Conservation (phyloP, 2,888 invertebrate genomes). For the Pheosia tremula region DNA sequence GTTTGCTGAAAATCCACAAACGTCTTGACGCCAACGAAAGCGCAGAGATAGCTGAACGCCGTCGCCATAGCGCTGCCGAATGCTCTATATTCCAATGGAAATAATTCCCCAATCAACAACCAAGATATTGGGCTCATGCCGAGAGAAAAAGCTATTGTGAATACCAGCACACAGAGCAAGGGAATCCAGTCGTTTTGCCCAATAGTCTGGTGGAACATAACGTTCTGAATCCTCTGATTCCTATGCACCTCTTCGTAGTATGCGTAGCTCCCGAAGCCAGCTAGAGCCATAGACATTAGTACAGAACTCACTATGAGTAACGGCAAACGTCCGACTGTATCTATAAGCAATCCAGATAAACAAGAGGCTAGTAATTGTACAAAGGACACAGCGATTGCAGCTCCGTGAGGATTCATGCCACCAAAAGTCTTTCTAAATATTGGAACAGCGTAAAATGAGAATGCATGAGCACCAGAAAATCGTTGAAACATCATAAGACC, state of each 20-base stretch:
- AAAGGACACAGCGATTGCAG: slow-evolving; percentile 93
- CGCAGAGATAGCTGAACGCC: slow-evolving; percentile 93
- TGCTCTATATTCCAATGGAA: slow-evolving; percentile 93
- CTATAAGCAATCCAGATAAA: slow-evolving; percentile 92
- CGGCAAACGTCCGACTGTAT: slow-evolving; percentile 93
- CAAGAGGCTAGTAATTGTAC: slow-evolving; percentile 94
- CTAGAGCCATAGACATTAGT: slow-evolving; percentile 93
- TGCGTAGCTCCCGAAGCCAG: slow-evolving; percentile 93
- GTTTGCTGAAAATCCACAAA: slow-evolving; percentile 92
- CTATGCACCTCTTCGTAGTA: slow-evolving; percentile 90
- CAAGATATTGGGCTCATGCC: slow-evolving; percentile 96
- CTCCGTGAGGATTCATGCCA: slow-evolving; percentile 92
- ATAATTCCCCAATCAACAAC: slow-evolving; percentile 92
- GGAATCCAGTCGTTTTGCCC: slow-evolving; percentile 93
- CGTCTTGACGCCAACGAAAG: slow-evolving; percentile 93
- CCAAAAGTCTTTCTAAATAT: slow-evolving; percentile 94
- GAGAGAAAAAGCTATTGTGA: slow-evolving; percentile 93
- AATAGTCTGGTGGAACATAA: slow-evolving; percentile 77
- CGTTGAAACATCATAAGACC: slow-evolving; percentile 96
- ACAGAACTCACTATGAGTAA: slow-evolving; percentile 93
- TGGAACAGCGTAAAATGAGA: slow-evolving; percentile 93
- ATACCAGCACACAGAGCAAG: slow-evolving; percentile 91
- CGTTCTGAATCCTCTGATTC: slow-evolving; percentile 79
- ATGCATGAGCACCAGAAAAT: slow-evolving; percentile 92
- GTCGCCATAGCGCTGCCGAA: slow-evolving; percentile 94